Conservation (phyloP, 2,888 invertebrate species). For the Ischnus inquisitorius region DNA sequence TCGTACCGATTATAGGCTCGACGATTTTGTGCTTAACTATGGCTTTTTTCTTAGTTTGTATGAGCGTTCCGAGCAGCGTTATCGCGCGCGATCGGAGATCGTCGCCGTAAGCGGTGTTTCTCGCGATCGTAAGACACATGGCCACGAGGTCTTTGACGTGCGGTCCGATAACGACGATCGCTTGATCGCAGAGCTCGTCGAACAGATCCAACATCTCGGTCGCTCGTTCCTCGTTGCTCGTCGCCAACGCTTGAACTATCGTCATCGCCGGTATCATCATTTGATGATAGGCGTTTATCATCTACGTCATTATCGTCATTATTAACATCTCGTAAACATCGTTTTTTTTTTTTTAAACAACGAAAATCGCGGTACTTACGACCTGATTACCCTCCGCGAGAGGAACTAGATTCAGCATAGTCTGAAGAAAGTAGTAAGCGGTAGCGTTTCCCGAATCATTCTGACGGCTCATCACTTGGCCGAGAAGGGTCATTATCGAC, state of each 20-base stretch:
- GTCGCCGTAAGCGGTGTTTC: conserved; percentile 87
- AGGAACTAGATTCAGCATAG: conserved; percentile 89
- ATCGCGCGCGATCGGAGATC: conserved; percentile 90
- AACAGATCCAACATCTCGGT: conserved; percentile 89
- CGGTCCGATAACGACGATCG: conserved; percentile 88
- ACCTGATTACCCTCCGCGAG: conserved; percentile 89
- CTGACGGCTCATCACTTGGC: conserved; percentile 86
- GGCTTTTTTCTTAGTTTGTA: conserved; percentile 90
- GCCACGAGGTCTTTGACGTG: conserved; percentile 89
- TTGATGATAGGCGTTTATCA: conserved; percentile 87
- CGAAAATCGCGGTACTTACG: conserved; percentile 83
- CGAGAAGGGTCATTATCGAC: conserved; percentile 87
- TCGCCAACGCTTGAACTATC: conserved; percentile 88
- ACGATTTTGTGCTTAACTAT: conserved; percentile 90
- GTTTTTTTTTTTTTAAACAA: background rate
- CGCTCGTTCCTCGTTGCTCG: conserved; percentile 87
- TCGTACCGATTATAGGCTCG: conserved; percentile 86
- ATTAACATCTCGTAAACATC: conserved; percentile 8
- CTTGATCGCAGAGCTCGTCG: conserved; percentile 89
- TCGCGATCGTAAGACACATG: conserved; percentile 89
- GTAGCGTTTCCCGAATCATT: conserved; percentile 85
- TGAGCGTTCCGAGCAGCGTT: conserved; percentile 89
- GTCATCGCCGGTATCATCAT: conserved; percentile 89
- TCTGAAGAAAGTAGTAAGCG: conserved; percentile 88
- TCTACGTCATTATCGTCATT: conserved; percentile 78